phyloP scores from a whole-genome alignment of 2,797 vertebrate species.

The Periparus ater region DNA sequence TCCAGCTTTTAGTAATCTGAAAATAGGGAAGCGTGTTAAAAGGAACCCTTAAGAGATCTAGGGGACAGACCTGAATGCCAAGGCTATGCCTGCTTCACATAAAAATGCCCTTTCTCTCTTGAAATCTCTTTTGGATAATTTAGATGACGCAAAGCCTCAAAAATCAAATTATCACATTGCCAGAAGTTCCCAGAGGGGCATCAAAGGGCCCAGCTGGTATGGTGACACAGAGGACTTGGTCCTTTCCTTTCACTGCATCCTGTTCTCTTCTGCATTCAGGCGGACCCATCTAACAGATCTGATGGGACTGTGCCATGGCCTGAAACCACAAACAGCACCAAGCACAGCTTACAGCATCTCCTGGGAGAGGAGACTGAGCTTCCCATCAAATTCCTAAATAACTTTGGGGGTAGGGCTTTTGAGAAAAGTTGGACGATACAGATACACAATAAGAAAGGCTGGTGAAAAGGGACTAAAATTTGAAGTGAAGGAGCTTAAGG shows the following conservation, averaged over 20 bases:
- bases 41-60: background rate
- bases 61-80: background rate
- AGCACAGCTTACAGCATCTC: background rate
- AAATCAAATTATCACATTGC: background rate
- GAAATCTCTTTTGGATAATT: background rate
- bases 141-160: background rate
- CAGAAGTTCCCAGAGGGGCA: background rate
- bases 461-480: background rate
- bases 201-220: fast-evolving
- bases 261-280: background rate
- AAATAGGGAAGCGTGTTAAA: background rate
- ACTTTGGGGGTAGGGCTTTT: background rate
- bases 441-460: background rate
- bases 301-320: background rate
- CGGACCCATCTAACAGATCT: background rate
- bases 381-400: background rate
- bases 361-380: background rate
- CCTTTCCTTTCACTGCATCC: background rate
- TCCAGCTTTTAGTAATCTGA: background rate
- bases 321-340: background rate
- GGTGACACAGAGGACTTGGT: background rate
- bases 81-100: background rate
- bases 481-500: background rate
- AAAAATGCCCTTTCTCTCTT: background rate
- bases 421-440: background rate